Conservation (phyloP, 2,113 vertebrate genomes). For the Dicaeum eximium region DNA sequence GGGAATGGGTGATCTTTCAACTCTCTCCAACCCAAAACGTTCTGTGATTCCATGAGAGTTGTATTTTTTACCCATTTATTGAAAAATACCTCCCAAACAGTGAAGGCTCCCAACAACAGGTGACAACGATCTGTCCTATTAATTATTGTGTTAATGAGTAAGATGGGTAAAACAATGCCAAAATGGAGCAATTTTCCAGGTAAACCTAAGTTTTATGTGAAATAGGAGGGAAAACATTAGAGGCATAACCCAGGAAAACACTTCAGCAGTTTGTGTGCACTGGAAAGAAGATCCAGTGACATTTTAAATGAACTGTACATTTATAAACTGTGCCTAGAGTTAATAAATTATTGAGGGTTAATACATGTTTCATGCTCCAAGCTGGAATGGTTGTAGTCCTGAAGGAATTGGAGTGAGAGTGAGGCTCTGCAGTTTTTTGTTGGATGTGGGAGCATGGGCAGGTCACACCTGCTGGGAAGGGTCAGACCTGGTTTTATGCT, state of each 20-base stretch:
- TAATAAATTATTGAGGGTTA: not conserved
- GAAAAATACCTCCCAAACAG: not conserved
- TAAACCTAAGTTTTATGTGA: not conserved
- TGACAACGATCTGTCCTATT: not conserved
- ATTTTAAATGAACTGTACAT: not conserved
- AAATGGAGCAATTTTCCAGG: not conserved
- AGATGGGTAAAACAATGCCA: rapidly evolving
- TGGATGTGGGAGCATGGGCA: rapidly evolving
- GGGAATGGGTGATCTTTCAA: not conserved
- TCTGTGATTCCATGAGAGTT: not conserved
- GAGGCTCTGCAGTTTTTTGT: not conserved
- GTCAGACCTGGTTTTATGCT: not conserved
- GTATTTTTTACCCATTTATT: not conserved
- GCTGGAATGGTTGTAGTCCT: not conserved
- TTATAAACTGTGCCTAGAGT: not conserved
- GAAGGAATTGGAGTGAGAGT: not conserved
- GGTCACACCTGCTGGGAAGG: not conserved
- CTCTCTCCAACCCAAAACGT: not conserved
- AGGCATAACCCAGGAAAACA: not conserved
- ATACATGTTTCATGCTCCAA: not conserved
- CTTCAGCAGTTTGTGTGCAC: not conserved
- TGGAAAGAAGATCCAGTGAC: not conserved
- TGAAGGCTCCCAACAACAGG: not conserved
- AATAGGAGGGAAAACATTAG: not conserved
- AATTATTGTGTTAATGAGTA: not conserved